Conservation (phyloP, 2,797 vertebrate genomes). For the Chaunax sp. region DNA sequence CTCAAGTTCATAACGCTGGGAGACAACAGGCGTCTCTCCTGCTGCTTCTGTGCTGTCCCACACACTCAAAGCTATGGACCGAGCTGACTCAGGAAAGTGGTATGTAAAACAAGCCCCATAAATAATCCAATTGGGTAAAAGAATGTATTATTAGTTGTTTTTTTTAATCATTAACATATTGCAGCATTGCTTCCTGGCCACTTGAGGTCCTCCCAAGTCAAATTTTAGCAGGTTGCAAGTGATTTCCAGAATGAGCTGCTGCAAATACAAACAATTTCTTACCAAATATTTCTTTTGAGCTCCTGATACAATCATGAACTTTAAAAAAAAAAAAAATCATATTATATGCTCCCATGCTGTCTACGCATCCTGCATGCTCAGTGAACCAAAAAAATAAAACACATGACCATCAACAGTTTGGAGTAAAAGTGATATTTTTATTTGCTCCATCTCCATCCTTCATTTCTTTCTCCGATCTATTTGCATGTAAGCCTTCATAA, state of each 20-base stretch:
- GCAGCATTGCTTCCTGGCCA: slow-evolving; percentile 10
- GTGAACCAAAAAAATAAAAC: neutral
- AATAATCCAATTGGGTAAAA: neutral
- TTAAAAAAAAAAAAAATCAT: too few species aligned
- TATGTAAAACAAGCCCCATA: too few species aligned
- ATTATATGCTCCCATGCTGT: too few species aligned
- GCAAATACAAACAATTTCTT: neutral
- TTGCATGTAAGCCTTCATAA: neutral
- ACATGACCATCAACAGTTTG: neutral
- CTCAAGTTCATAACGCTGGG: slow-evolving; percentile 12
- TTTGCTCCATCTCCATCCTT: neutral
- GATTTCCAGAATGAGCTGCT: neutral
- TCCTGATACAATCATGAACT: too few species aligned
- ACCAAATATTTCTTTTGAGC: neutral
- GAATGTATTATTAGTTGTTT: too few species aligned
- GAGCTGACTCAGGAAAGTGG: neutral
- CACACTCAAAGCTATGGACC: neutral
- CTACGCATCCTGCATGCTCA: too few species aligned
- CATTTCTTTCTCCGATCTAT: neutral
- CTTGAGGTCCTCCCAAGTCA: slow-evolving; percentile 28
- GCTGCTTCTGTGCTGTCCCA: slow-evolving; percentile 18
- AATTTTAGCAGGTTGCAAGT: neutral
- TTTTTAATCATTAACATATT: neutral
- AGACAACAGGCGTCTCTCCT: neutral
- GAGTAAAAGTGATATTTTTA: slow-evolving; percentile 12